Evolutionary conservation across 2,113 vertebrate genomes (phyloP), one percentile per base, ranked within the genome.

Genomic region (Riparia riparia): DNA sequence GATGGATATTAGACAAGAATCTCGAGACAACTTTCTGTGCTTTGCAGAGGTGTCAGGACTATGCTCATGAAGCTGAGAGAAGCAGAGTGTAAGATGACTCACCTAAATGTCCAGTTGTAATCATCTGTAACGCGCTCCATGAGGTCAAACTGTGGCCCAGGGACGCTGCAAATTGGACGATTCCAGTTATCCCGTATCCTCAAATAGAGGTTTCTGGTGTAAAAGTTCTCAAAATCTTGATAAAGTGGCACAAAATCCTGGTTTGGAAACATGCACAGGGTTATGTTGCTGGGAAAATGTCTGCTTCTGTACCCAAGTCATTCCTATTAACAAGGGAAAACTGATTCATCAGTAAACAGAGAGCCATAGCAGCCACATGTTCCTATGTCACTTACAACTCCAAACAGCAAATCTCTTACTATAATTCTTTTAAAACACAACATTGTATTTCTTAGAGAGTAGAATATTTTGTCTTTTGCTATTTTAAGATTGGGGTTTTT

Each of bases 221-320:
- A 99, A 97, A 99, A 99, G 97, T 99, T 99, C 97, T 99, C 99
- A 98, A 99, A 99, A 93, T 99, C 99, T 98, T 99, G 99, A 96
- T 99, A 99, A 73, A 99, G 98, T 9, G 99, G 99, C 84, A 99
- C 98, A 95, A 99, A 99, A 92, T 99, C 98, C 99, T 99, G 80
- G 91, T 92, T 82, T 60, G 63, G 78, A 98, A 86, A 98, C 66
- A 98, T 47, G 53, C 28, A 96, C 28, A 96, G 49, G 57, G 63
- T 95, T 98, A 94, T 31, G 53, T 84, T 86, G 80, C 68, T 87
- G 86, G 57, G 45, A 65, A 58, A 82, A 74, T 1, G 21, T 20
- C 58, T 83, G 57, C 49, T 90, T 39, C 68, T 57, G 34, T 58
- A 92, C 28, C 28, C 32, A 77, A 56, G n/a, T 49, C 31, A 87